Base-by-base conservation (phyloP, 1,140 invertebrate species). In the Magallana angulata region DNA sequence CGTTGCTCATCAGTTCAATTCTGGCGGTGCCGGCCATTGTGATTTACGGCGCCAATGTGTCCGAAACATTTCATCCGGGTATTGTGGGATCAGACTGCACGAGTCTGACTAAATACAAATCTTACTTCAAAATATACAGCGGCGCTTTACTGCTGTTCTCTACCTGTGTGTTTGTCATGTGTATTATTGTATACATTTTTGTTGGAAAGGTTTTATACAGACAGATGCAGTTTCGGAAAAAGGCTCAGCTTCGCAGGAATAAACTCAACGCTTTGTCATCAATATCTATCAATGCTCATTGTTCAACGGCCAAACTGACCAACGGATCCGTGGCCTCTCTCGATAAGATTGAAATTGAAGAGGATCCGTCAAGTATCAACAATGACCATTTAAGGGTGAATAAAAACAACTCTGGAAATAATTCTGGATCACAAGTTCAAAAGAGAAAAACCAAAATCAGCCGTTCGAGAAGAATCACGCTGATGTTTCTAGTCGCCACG, bases 251-350 rank as follows among this genome's bases (percentile, higher is more conserved):
- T 60, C 24, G 71, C 12, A n/a, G 60, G 57, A 82, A 85, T 11
- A 88, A 85, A 76, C 24, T 76, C 24, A 76, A 76, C 36, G 68
- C 68, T 8, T 76, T 76, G 68, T 76, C 68, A 48, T 57, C 87
- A 85, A 57, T 84, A 85, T 76, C 90, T 91, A 24, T 91, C 88
- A 82, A 86, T 36, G 14, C 91, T 90, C 14, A 86, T 90, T 12
- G 56, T 24, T 76, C 68, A 76, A 76, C 68, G 36, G 30, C 68
- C 85, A 18, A 85, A 81, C 11, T 90, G 90, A 81, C 87, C 89
- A 62, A 82, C 59, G 85, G n/a, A 48, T 62, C 85, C 16, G 57
- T 82, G 24, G 59, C 36, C 14, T 48, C 36, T 48, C 36, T 82
- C 5, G 76, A 82, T 36, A 24, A 58, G 59, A 14, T n/a, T 59